Conservation (phyloP, 2,888 invertebrate species). For the Agonopterix arenella region DNA sequence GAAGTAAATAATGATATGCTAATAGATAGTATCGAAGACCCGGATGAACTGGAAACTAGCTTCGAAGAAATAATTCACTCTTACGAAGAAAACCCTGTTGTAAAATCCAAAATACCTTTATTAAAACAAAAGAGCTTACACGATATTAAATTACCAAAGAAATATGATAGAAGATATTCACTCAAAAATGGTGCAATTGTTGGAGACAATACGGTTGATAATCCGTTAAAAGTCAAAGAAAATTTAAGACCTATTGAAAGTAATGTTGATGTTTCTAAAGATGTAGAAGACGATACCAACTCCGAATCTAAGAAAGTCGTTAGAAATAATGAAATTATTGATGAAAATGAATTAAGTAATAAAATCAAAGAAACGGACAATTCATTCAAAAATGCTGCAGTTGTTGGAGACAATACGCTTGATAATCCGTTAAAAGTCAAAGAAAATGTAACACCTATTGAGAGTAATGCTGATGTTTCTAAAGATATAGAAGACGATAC, state of each 20-base stretch:
- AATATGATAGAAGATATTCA: slow-evolving; percentile 7
- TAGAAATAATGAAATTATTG: no score
- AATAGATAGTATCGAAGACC: slow-evolving; percentile 40
- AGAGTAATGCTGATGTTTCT: no score
- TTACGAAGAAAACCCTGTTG: slow-evolving; percentile 42
- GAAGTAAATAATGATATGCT: slow-evolving; percentile 21
- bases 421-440: no score
- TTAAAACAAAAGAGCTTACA: slow-evolving; percentile 43
- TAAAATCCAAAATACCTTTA: slow-evolving; percentile 48
- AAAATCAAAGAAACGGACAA: no score
- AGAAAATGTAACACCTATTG: no score
- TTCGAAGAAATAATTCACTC: slow-evolving; percentile 63
- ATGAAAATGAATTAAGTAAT: no score
- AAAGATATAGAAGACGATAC: no score
- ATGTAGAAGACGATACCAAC: no score
- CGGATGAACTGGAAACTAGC: slow-evolving; percentile 44
- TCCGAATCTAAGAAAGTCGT: no score
- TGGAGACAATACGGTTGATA: not conserved
- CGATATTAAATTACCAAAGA: slow-evolving; percentile 25
- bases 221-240: no score
- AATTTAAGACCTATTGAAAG: no score
- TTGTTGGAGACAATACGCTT: not conserved
- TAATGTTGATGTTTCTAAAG: no score
- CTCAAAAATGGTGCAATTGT: slow-evolving; percentile 12
- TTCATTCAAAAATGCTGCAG: slow-evolving; percentile 11